Evolutionary conservation across 2,797 vertebrate species (phyloP), one percentile per base, ranked within the genome.

Genomic region (Sebastes glaucus): DNA sequence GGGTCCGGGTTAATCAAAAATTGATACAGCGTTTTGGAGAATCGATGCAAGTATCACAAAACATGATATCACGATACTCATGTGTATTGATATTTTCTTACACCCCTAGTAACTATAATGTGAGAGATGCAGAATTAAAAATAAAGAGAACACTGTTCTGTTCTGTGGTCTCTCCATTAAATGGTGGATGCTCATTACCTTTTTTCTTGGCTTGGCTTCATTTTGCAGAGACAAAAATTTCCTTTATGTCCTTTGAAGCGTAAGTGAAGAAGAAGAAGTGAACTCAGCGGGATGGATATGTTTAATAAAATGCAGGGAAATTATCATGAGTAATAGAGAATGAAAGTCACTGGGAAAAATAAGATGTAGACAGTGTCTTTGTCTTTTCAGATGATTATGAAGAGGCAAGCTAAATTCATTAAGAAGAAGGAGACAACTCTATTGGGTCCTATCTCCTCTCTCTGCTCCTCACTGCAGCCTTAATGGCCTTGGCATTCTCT

Each of bases 401-500:
- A 75, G 59, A 63, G 42, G 55, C 32, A 70, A 28, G 59, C 71
- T 73, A 65, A 78, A 84, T 85, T 82, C 65, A 89, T 90, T 83
- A 83, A 66, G 59, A 68, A 28, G 79, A 74, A 42, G 60, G 61
- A 77, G 73, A 82, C 73, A 42, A 66, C 66, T 84, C 65, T 64
- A 35, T 82, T 78, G 84, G 71, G 46, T 79, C 60, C 64, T 80
- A 63, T 90, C 82, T 87, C 23, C 52, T 76, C 67, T 81, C 74
- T 85, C 63, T 70, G 61, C 65, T 78, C 57, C 76, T 69, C 55
- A 38, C 69, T 78, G 60, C 64, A 80, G 71, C 72, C 57, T 53
- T 87, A 85, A 87, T 80, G 71, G 71, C 75, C 70, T 77, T 80
- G 72, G 71, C 53, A 14, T 76, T 78, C 72, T 82, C 77, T 69